Conservation (phyloP, 2,113 vertebrate genomes). For the Rattus norvegicus region GRCr8 NC_086037.1:70339001-70339500, state of each 20-base stretch:
- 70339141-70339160: constrained; percentile 99
- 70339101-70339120: constrained; percentile 97
- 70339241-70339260: constrained; percentile 85
- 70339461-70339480: neutral
- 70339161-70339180: constrained; percentile 97
- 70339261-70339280: neutral
- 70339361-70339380: neutral
- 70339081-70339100: constrained; percentile 98
- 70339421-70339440: neutral
- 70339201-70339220: constrained; percentile 99
- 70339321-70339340: neutral
- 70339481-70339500: neutral
- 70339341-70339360: neutral
- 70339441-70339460: neutral
- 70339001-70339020: neutral
- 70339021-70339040: neutral
- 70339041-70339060: neutral
- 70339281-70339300: neutral
- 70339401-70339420: neutral
- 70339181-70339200: constrained; percentile 98
- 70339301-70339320: neutral
- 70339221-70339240: constrained; percentile 98
- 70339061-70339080: constrained; percentile 70
- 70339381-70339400: neutral
- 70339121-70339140: constrained; percentile 98